Base-by-base conservation (phyloP, 2,113 vertebrate species). In the Ochotona princeps region DNA sequence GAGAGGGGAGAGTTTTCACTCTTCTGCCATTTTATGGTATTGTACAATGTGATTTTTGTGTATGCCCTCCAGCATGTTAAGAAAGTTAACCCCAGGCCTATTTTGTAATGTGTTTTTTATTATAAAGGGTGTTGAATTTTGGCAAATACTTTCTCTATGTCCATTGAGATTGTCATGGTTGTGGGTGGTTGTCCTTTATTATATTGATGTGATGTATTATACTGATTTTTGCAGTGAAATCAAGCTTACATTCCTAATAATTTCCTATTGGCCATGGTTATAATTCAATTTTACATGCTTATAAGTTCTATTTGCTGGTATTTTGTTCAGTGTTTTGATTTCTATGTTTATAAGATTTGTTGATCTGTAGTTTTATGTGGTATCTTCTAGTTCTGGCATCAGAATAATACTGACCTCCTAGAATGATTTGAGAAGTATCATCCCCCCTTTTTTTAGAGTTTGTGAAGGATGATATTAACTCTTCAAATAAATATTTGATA, bases 401-500 rank as follows among this genome's bases (percentile, higher is more conserved):
- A 79, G 67, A 12, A 38, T 49, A 92, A 92, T 49, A 60, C 28
- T 74, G 30, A 30, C 4, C 23, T 81, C 61, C 61, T 75, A 20
- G 10, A 87, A 66, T 81, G 14, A 95, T 0, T 54, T 94, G 35
- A 25, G 15, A 93, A 82, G 3, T 89, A 89, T 28, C 61, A 12
- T 75, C 5, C 89, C 32, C 3, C 35, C 20, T 32, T 74, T 49
- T 38, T 35, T 38, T 81, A 65, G 38, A 28, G 18, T 73, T 92
- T 83, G 8, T 63, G 17, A 92, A 90, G 13, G 23, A 81, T 84
- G 92, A 2, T 90, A 12, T 44, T 72, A 54, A 54, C 85, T 83
- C 13, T 51, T 89, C 69, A 83, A 76, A 91, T 78, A 83, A 76
- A 91, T 78, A 21, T 90, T 89, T 73, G 21, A 1, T 91, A 75